Base-by-base conservation (phyloP, 2,113 vertebrate genomes). In the Oceanites oceanicus region DNA sequence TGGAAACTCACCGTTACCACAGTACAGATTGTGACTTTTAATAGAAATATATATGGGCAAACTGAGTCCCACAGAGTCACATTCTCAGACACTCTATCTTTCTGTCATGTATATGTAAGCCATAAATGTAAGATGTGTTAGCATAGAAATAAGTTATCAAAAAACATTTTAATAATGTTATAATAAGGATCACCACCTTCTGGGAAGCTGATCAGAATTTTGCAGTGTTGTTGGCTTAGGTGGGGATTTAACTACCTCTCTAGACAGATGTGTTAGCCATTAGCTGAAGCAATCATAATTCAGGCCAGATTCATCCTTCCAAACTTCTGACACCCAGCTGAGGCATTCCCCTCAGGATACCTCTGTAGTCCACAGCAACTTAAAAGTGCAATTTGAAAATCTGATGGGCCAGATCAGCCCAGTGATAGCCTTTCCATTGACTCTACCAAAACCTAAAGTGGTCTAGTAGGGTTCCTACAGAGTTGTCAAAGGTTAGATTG, bases 41-140 rank as follows among this genome's bases (percentile, higher is more conserved):
- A 87, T 11, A 76, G 42, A 59, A 73, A 61, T 58, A 30, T 8
- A 1, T 34, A 15, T 3, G 2, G 47, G 36, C 11, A 73, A 75
- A 6, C 8, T 30, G 7, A 59, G 44, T n/a, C 12, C 61, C 1
- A 0, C 14, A 53, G 1, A 62, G 7, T 65, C 65, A 77, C 2
- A 0, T 90, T 73, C 36, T 66, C 58, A 78, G 23, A 32, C 29
- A 45, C 8, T 22, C 9, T 17, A 13, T 73, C 21, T 68, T 76
- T 62, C 34, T 67, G 55, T 40, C 20, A 40, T 26, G 27, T 38
- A 13, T 8, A 19, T 6, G 10, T 32, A 72, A 86, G 21, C 4
- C 25, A 49, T 34, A 38, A 66, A 32, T 53, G 4, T 63, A 56
- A 76, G 36, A 49, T 13, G 18, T 11, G 7, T 36, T 66, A 67